These are phyloP conservation scores for Tupiocoris notatus DNA, from an alignment of 2,888 invertebrate genomes.

Conservation along the genomic window DNA sequence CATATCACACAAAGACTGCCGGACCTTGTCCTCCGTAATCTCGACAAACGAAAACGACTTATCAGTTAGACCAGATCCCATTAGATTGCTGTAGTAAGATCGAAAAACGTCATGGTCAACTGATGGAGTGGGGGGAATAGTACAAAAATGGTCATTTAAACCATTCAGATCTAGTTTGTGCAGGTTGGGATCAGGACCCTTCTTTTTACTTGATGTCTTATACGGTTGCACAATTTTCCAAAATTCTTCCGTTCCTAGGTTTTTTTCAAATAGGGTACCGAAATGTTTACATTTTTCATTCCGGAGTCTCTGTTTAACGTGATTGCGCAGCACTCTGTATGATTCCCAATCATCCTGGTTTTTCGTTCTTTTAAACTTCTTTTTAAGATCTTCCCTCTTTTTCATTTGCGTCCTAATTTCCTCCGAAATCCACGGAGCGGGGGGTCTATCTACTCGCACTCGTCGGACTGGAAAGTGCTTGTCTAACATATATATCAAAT, in stretches of 20 bases:
- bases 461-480: not conserved
- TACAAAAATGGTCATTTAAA: conserved; percentile 10
- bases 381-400: not conserved
- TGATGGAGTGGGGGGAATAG: not conserved
- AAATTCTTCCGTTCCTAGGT: not conserved
- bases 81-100: not conserved
- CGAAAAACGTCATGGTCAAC: not conserved
- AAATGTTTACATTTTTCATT: conserved; percentile 1
- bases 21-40: not conserved
- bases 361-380: not conserved
- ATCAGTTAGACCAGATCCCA: no score
- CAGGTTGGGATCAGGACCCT: not conserved
- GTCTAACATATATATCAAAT: not conserved
- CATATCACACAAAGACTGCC: not conserved
- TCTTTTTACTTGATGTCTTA: not conserved
- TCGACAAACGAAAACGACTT: not conserved
- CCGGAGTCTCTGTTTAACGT: conserved; percentile 6
- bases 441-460: not conserved
- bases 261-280: not conserved
- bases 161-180: not conserved
- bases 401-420: not conserved
- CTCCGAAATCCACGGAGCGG: conserved; percentile 1
- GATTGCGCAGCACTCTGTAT: not conserved
- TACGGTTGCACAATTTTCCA: not conserved
- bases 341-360: not conserved